These are phyloP conservation scores for Trichopria drosophilae DNA, from an alignment of 2,888 invertebrate species.

Conservation along the genomic window DNA sequence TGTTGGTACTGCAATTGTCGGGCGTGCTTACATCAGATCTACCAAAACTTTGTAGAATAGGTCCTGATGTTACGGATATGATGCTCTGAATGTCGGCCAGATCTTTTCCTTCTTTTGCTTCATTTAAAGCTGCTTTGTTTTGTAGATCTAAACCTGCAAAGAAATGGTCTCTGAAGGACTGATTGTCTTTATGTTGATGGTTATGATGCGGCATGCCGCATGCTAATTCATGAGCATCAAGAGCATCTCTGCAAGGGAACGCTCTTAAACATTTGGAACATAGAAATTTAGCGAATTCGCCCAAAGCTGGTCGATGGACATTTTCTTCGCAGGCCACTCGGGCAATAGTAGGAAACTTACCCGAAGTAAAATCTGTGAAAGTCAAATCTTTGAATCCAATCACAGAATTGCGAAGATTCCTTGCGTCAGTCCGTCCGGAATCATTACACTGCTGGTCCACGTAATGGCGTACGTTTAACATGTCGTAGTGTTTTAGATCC, in stretches of 20 bases:
- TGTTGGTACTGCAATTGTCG: slow-evolving; percentile 40
- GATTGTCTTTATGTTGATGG: slow-evolving; percentile 62
- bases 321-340: slow-evolving; percentile 73
- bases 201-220: slow-evolving; percentile 64
- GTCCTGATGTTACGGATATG: slow-evolving; percentile 71
- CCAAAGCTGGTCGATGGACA: slow-evolving; percentile 64
- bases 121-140: slow-evolving; percentile 65
- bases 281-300: slow-evolving; percentile 66
- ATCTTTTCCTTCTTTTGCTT: slow-evolving; percentile 65
- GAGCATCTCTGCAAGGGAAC: slow-evolving; percentile 71
- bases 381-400: slow-evolving; percentile 73
- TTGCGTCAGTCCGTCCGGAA: too few relatives aligned
- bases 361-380: slow-evolving; percentile 78
- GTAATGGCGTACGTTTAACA: too few relatives aligned
- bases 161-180: slow-evolving; percentile 73
- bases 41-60: slow-evolving; percentile 44
- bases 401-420: slow-evolving; percentile 59
- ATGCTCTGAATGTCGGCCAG: slow-evolving; percentile 86
- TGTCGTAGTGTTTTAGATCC: too few relatives aligned
- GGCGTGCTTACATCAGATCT: slow-evolving; percentile 48
- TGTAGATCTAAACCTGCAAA: slow-evolving; percentile 79
- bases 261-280: slow-evolving; percentile 72
- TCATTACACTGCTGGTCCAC: too few relatives aligned
- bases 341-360: slow-evolving; percentile 79
- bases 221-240: slow-evolving; percentile 69